phyloP scores from a whole-genome alignment of 2,888 invertebrate genomes.

The Machimus atricapillus region DNA sequence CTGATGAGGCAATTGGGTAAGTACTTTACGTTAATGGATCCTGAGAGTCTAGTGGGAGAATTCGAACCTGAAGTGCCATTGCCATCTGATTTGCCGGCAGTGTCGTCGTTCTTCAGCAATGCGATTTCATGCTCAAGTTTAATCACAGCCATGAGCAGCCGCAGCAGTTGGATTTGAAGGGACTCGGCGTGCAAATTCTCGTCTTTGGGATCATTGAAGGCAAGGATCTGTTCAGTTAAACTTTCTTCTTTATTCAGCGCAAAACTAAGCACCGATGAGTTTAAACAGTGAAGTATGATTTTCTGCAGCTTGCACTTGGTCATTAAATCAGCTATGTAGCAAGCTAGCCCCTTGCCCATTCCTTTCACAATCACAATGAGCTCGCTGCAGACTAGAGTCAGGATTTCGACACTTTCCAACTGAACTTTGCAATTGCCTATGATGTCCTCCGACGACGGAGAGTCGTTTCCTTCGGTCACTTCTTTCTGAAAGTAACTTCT shows the following conservation, averaged over 20 bases:
- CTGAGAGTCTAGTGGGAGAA: conserved; percentile 56
- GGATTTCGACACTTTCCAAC: conserved; percentile 75
- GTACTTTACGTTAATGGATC: conserved; percentile 66
- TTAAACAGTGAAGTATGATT: conserved; percentile 78
- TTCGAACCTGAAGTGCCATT: conserved; percentile 49
- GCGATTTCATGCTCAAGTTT: conserved; percentile 77
- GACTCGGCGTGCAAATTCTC: conserved; percentile 72
- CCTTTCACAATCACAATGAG: conserved; percentile 76
- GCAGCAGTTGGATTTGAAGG: conserved; percentile 72
- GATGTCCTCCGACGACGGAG: conserved; percentile 73
- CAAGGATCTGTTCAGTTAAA: conserved; percentile 77
- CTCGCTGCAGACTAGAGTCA: conserved; percentile 75
- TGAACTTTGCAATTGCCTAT: conserved; percentile 80
- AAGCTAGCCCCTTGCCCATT: conserved; percentile 77
- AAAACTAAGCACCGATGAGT: conserved; percentile 72
- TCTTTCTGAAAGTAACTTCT: conserved; percentile 70
- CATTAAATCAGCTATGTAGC: conserved; percentile 77
- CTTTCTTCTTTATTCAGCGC: conserved; percentile 57
- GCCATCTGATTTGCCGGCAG: conserved; percentile 47
- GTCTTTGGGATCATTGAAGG: conserved; percentile 74
- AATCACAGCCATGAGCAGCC: conserved; percentile 74
- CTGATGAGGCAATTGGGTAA: conserved; percentile 72
- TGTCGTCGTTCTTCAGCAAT: conserved; percentile 64
- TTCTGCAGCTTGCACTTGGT: conserved; percentile 84
- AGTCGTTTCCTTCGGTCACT: conserved; percentile 58